Conservation (phyloP, 2,888 invertebrate species). For the Andrena camellia region DNA sequence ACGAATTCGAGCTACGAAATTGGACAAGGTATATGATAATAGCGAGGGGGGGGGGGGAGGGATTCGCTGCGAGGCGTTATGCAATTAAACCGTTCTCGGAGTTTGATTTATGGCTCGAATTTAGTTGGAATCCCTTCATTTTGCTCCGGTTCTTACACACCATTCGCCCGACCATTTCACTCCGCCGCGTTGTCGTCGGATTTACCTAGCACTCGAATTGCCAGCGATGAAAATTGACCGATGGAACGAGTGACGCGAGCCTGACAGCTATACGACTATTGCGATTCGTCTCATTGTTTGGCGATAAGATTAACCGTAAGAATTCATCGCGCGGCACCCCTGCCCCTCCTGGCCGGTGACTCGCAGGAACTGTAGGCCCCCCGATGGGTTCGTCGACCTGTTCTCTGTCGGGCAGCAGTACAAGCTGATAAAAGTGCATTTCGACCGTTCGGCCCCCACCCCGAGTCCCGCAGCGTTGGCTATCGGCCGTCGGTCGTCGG, state of each 20-base stretch:
- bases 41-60: too few relatives aligned
- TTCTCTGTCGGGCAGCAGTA: slow-evolving; percentile 40
- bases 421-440: slow-evolving; percentile 78
- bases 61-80: neutral
- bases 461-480: slow-evolving; percentile 3
- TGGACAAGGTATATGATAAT: neutral
- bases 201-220: neutral
- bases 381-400: slow-evolving; percentile 74
- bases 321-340: slow-evolving; percentile 49
- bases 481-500: slow-evolving; percentile 1
- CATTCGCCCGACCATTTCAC: neutral
- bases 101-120: slow-evolving; percentile 5
- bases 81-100: slow-evolving; percentile 17
- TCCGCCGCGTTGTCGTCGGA: neutral
- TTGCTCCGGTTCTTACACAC: neutral
- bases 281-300: slow-evolving; percentile 57
- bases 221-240: neutral
- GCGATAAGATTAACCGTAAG: slow-evolving; percentile 68
- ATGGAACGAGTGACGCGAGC: slow-evolving; percentile 30
- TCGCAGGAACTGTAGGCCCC: slow-evolving; percentile 41
- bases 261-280: slow-evolving; percentile 45
- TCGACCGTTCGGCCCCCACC: slow-evolving; percentile 56
- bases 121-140: neutral
- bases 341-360: slow-evolving; percentile 22
- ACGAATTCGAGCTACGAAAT: slow-evolving; percentile 41